Evolutionary conservation across 1,140 invertebrate genomes (phyloP).

Genomic region (Cecropterus lyciades): DNA sequence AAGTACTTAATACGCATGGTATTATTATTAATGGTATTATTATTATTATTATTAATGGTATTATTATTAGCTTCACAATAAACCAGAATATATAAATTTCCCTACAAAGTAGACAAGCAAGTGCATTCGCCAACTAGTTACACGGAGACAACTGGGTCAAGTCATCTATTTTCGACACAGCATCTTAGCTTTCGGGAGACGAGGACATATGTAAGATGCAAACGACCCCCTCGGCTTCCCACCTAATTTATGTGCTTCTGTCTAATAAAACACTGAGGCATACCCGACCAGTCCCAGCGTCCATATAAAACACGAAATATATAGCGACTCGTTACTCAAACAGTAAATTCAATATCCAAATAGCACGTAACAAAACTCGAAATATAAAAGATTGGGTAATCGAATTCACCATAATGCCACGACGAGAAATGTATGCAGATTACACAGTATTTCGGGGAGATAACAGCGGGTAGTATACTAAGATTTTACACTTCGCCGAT

Average conservation of each 20-base stretch:
- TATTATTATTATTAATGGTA: too few relatives aligned
- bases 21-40: too few relatives aligned
- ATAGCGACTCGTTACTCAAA: slow-evolving; percentile 46
- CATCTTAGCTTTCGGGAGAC: slow-evolving; percentile 30
- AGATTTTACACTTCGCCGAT: slow-evolving; percentile 76
- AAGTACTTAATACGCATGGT: too few relatives aligned
- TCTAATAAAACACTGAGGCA: slow-evolving; percentile 33
- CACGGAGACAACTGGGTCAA: slow-evolving; percentile 17
- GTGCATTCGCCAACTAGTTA: slow-evolving; percentile 19
- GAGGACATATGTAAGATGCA: slow-evolving; percentile 27
- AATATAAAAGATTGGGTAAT: slow-evolving; percentile 75
- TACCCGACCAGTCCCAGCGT: slow-evolving; percentile 7
- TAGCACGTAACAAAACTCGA: slow-evolving; percentile 61
- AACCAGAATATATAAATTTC: slow-evolving; percentile 3
- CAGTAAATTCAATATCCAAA: slow-evolving; percentile 49
- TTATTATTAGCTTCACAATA: neutral
- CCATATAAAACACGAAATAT: slow-evolving; percentile 23
- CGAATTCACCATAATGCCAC: slow-evolving; percentile 67
- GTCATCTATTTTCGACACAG: slow-evolving; percentile 33
- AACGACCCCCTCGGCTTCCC: slow-evolving; percentile 29
- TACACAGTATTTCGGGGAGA: slow-evolving; percentile 65
- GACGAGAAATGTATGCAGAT: slow-evolving; percentile 72
- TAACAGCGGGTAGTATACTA: slow-evolving; percentile 68
- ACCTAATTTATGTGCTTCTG: slow-evolving; percentile 33
- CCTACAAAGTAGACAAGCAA: slow-evolving; percentile 7